Evolutionary conservation across 2,888 invertebrate genomes (phyloP).

Genomic region (Meiosimyza decipiens): DNA sequence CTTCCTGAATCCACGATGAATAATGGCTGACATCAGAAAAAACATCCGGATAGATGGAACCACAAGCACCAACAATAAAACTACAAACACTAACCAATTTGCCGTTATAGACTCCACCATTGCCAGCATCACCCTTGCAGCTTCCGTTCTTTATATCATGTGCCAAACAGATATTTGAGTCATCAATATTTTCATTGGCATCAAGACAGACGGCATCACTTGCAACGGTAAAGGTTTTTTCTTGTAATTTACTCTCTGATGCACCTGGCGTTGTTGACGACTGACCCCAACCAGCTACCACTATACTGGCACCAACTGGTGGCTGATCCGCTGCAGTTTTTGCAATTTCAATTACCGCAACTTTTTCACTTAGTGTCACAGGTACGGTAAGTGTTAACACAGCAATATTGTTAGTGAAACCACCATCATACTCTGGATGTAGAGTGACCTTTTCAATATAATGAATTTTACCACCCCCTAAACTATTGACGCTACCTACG

Average conservation of each 20-base stretch:
- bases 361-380: constrained; percentile 49
- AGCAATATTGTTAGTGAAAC: constrained; percentile 57
- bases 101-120: constrained; percentile 53
- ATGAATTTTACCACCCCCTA: constrained; percentile 56
- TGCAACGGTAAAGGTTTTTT: constrained; percentile 47
- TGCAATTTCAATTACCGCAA: constrained; percentile 52
- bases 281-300: constrained; percentile 62
- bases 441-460: constrained; percentile 47
- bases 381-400: constrained; percentile 51
- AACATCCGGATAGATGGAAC: constrained; percentile 59
- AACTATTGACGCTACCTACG: constrained; percentile 63
- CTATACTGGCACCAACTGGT: constrained; percentile 45
- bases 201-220: constrained; percentile 46
- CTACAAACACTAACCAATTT: constrained; percentile 55
- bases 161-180: constrained; percentile 53
- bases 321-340: constrained; percentile 43
- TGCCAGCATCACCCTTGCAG: constrained; percentile 62
- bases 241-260: constrained; percentile 52
- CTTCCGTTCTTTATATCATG: constrained; percentile 56
- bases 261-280: constrained; percentile 43
- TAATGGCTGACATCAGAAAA: constrained; percentile 50
- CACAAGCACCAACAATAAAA: constrained; percentile 59
- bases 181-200: constrained; percentile 49
- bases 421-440: constrained; percentile 51
- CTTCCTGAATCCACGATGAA: constrained; percentile 22